A percentile compares a stretch with the other conserved stretches of the same genome.
Conservation (phyloP, 2,888 invertebrate genomes). For the Andrena hattorfiana region DNA sequence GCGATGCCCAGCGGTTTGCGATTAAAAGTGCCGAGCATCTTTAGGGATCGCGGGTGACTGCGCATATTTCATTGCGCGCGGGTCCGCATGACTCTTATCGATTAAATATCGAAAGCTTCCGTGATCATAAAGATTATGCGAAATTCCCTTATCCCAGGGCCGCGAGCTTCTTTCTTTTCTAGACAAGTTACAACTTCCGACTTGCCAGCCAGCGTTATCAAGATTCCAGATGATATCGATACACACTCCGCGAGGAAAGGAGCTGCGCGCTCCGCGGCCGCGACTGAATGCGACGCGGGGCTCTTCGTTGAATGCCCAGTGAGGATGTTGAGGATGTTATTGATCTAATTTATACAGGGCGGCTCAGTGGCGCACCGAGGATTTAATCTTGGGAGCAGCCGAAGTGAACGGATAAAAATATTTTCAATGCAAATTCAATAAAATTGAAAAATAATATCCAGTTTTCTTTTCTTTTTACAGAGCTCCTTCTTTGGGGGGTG, state of each 20-base stretch:
- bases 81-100: conserved; percentile 31
- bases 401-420: too few relatives aligned
- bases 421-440: too few relatives aligned
- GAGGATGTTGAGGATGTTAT: neutral
- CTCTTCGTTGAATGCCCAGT: neutral
- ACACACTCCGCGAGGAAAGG: conserved; percentile 36
- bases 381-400: too few relatives aligned
- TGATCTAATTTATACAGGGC: too few relatives aligned
- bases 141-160: conserved; percentile 42
- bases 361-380: too few relatives aligned
- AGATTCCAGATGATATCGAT: conserved; percentile 58
- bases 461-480: too few relatives aligned
- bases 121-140: conserved; percentile 49
- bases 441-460: too few relatives aligned
- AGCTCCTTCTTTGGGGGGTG: too few relatives aligned
- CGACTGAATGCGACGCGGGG: neutral
- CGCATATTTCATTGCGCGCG: neutral
- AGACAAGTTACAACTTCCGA: conserved; percentile 51
- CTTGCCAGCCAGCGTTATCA: conserved; percentile 45
- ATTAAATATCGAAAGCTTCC: conserved; percentile 42
- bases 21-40: neutral
- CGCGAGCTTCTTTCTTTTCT: conserved; percentile 21
- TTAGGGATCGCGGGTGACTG: neutral
- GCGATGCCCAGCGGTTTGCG: neutral
- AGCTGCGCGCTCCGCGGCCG: conserved; percentile 17